Conservation (phyloP, 2,113 vertebrate genomes). For the Bos indicus region DNA sequence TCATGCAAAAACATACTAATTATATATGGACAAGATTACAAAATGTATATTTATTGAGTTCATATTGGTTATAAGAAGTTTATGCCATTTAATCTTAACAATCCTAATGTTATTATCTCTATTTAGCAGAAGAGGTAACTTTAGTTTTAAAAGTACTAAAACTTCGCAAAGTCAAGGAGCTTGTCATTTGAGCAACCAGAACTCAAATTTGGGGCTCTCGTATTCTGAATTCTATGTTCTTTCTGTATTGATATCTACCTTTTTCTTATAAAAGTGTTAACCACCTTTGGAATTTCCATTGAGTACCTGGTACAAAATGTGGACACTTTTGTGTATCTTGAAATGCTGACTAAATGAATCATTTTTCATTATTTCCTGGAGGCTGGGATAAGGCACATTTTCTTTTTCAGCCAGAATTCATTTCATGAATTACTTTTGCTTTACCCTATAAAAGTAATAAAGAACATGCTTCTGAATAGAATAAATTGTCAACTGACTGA, state of each 20-base stretch:
- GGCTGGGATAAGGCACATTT: not conserved
- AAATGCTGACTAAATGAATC: not conserved
- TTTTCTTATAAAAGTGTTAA: not conserved
- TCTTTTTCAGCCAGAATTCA: not conserved
- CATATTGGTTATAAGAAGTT: not conserved
- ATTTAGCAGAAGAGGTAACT: not conserved
- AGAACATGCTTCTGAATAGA: not conserved
- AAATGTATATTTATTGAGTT: not conserved
- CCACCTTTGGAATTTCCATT: not conserved
- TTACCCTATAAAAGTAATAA: not conserved
- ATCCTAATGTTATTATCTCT: not conserved
- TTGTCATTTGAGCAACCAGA: not conserved
- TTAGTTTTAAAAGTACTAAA: not conserved
- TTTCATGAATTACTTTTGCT: not conserved
- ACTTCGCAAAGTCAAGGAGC: fast-evolving
- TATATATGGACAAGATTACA: not conserved
- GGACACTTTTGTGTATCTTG: not conserved
- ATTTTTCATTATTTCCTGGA: not conserved
- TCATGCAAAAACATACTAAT: not conserved
- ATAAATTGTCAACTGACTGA: not conserved
- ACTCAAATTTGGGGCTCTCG: not conserved
- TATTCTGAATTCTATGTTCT: not conserved
- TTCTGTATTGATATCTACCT: not conserved
- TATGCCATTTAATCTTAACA: not conserved
- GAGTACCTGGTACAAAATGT: not conserved